A percentile compares a stretch with the other conserved stretches of the same genome.
Evolutionary conservation across 2,113 vertebrate genomes (phyloP).

Genomic region (Aplodontia rufa): DNA sequence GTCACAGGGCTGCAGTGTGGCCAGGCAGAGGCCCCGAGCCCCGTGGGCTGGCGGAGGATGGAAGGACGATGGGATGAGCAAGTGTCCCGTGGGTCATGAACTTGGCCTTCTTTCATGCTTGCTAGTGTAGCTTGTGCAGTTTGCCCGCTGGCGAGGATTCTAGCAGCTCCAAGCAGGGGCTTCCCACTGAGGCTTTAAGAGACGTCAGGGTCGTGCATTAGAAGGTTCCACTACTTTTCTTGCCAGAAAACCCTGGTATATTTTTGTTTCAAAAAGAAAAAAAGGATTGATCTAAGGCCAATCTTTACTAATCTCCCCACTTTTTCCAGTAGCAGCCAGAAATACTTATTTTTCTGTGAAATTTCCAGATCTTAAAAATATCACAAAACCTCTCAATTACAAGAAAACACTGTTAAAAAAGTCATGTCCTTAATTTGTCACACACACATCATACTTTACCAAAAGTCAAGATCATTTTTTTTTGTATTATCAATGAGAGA

Average conservation of each 20-base stretch:
- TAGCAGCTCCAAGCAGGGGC: background rate
- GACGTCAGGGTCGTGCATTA: background rate
- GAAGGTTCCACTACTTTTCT: background rate
- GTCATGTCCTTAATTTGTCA: background rate
- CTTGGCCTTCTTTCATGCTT: background rate
- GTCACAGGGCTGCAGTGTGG: background rate
- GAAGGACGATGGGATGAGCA: too few species aligned
- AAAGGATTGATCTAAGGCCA: background rate
- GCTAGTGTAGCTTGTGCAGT: background rate
- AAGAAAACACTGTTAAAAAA: background rate
- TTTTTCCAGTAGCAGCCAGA: conserved; percentile 9
- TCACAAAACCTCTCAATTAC: background rate
- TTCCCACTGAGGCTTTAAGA: background rate
- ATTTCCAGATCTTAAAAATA: conserved; percentile 36
- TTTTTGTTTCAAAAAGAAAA: background rate
- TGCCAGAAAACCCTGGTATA: background rate
- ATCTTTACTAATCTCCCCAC: background rate
- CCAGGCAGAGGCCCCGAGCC: background rate
- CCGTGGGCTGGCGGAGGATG: too few species aligned
- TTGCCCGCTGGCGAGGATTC: too few species aligned
- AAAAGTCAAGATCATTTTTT: background rate
- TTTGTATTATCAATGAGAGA: background rate
- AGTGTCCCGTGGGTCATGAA: too few species aligned
- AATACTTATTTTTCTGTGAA: conserved; percentile 24
- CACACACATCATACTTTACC: background rate